A percentile compares a stretch with the other conserved stretches of the same genome.
Conservation (phyloP, 2,888 invertebrate species). For the Chironomus riparius region DNA sequence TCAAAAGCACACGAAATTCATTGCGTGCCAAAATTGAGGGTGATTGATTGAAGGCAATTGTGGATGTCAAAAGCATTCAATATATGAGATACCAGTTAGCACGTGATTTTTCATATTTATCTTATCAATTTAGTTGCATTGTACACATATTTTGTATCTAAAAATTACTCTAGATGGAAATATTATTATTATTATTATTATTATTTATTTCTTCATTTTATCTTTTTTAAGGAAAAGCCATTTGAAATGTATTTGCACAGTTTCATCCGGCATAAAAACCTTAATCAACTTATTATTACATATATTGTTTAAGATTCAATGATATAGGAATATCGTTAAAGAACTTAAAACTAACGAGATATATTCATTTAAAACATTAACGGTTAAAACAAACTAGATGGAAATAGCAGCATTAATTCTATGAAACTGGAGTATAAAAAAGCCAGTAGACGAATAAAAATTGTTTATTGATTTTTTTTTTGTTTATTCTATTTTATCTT, state of each 20-base stretch:
- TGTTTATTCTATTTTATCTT: not conserved
- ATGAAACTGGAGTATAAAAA: not conserved
- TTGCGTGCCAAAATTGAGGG: not conserved
- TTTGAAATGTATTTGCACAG: no score
- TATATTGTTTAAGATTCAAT: no score
- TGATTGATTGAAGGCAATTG: conserved; percentile 13
- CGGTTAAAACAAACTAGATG: no score
- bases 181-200: no score
- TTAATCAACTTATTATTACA: no score
- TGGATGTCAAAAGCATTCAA: not conserved
- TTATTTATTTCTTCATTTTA: no score
- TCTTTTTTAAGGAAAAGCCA: no score
- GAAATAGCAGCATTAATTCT: not conserved
- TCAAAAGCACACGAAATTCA: not conserved
- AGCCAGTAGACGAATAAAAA: not conserved
- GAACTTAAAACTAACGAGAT: no score
- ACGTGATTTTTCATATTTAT: not conserved
- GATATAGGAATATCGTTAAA: no score
- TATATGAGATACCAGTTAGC: not conserved
- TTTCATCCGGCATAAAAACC: no score
- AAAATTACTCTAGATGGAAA: not conserved
- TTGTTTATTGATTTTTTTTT: conserved; percentile 2
- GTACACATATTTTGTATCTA: not conserved
- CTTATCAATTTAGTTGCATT: not conserved
- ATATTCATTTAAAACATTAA: no score